A percentile compares a stretch with the other conserved stretches of the same genome.
Evolutionary conservation across 2,113 vertebrate species (phyloP).

Genomic region (Monarcha castaneiventris): DNA sequence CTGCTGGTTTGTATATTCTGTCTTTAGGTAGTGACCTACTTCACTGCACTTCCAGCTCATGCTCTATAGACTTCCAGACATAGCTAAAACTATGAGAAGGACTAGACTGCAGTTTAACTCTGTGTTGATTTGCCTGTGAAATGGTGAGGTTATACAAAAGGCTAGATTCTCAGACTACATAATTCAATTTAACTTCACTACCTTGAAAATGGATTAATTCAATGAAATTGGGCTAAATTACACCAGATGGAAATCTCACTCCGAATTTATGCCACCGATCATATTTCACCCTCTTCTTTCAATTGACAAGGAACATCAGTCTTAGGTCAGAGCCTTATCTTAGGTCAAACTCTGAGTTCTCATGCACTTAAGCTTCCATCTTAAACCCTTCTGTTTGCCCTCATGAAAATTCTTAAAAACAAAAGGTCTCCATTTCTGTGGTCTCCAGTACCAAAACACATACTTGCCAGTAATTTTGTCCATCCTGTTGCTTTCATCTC

Average conservation of each 20-base stretch:
- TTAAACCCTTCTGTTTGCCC: not conserved
- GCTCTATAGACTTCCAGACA: not conserved
- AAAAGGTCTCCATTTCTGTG: not conserved
- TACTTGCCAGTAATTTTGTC: not conserved
- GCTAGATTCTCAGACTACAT: constrained; percentile 29
- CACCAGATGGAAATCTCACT: constrained; percentile 42
- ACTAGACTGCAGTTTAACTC: not conserved
- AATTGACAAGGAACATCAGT: constrained; percentile 22
- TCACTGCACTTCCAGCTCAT: not conserved
- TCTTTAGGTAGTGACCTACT: not conserved
- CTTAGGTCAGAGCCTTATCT: constrained; percentile 51
- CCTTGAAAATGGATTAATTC: constrained; percentile 49
- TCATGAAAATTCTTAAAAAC: not conserved
- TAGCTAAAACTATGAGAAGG: not conserved
- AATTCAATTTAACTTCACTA: constrained; percentile 59
- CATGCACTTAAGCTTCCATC: constrained; percentile 16
- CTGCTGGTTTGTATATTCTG: not conserved
- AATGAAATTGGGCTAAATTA: constrained; percentile 53
- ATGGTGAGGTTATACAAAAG: constrained; percentile 22
- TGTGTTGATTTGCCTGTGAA: not conserved
- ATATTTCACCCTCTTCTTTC: constrained; percentile 48
- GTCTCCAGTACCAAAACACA: not conserved
- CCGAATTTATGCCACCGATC: not conserved
- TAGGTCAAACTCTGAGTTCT: constrained; percentile 22
- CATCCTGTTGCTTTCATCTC: not conserved